Conservation (phyloP, 2,888 invertebrate species). For the Fragum whitleyi region DNA sequence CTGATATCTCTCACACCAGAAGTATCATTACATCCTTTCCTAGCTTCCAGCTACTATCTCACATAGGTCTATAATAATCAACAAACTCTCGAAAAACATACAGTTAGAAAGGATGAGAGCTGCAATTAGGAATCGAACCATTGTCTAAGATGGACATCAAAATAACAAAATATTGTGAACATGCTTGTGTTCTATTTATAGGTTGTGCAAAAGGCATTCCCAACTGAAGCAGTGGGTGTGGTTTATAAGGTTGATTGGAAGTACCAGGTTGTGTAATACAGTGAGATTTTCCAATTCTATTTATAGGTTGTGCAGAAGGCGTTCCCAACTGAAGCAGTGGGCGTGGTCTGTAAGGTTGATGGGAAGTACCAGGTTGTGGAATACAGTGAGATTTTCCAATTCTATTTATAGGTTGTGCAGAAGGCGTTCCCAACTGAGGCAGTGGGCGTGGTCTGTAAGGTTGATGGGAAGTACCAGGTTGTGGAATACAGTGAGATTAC, state of each 20-base stretch:
- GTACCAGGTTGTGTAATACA: conserved; percentile 97
- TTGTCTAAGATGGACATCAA: too few species aligned
- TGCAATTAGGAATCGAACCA: too few species aligned
- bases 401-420: conserved; percentile 89
- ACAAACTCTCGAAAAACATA: too few species aligned
- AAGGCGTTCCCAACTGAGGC: conserved; percentile 96
- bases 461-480: conserved; percentile 93
- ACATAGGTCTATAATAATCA: too few species aligned
- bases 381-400: conserved; percentile 94
- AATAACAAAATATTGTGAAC: too few species aligned
- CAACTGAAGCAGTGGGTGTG: conserved; percentile 97
- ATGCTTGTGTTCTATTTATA: too few species aligned
- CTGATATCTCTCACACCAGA: too few species aligned
- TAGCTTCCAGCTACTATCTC: too few species aligned
- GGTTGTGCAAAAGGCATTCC: conserved; percentile 93
- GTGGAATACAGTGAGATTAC: conserved; percentile 99
- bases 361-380: conserved; percentile 95
- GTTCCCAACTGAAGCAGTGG: conserved; percentile 96
- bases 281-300: conserved; percentile 92
- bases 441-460: conserved; percentile 97
- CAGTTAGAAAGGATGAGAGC: too few species aligned
- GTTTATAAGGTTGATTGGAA: conserved; percentile 96
- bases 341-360: conserved; percentile 97
- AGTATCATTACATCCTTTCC: too few species aligned
- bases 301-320: conserved; percentile 91